Evolutionary conservation across 1,140 invertebrate genomes (phyloP), one percentile per base, ranked within the genome.

Genomic region (Drosophila lacertosa): DNA sequence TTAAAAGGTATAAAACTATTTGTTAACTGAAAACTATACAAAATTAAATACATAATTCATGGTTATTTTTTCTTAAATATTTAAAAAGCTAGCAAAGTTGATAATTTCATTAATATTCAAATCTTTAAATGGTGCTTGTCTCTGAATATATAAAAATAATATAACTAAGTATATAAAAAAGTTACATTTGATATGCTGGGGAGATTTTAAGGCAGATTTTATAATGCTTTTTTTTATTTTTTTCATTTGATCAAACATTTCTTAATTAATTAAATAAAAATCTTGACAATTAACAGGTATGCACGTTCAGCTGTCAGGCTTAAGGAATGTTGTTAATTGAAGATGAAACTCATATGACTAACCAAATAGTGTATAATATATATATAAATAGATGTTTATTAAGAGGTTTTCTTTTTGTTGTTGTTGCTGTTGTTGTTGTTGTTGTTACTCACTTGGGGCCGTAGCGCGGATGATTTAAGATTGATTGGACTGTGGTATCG

Each of bases 401-500:
- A 44, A 45, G 22, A 2, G 24, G 10, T 45, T 45, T 16, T 33
- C 13, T 70, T 44, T 64, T 60, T 60, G 39, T 48, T 26, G 24
- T n/a, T n/a, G n/a, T n/a, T n/a, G n/a, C n/a, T 39, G 50, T 15
- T 71, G 40, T 42, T 42, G 35, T 6, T 40, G 29, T 32, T 37
- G 26, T 16, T 29, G 55, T 20, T 81, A 92, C 94, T 93, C 92
- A 96, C 93, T 97, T 96, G 20, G 96, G 96, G 74, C 96, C 96
- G 92, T 97, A 97, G 86, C 96, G 92, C 16, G 96, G 97, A 92
- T 98, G 97, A 59, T 96, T 95, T n/a, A 98, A 92, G 42, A 98
- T 98, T 13, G 97, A 97, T 92, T 98, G 97, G 1, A 98, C 97
- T 16, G 97, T 98, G 24, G 97, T 97, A 89, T 98, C 97, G 45